Evolutionary conservation across 1,140 invertebrate species (phyloP), one percentile per base, ranked within the genome.

Genomic region (Bradysia coprophila): DNA sequence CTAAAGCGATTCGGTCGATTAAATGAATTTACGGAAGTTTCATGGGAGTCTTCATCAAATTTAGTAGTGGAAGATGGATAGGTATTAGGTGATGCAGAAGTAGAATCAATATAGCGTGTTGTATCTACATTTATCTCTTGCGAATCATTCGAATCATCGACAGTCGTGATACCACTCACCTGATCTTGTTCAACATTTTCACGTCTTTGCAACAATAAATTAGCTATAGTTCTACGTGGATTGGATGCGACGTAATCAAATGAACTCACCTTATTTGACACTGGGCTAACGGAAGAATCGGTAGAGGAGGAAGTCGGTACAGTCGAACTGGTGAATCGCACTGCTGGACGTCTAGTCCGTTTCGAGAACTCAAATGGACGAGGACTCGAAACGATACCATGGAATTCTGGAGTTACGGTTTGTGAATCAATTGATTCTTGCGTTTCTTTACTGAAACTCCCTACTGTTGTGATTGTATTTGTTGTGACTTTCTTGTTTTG

Each of bases 351-450:
- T 23, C 24, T 21, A 10, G 36, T 38, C 52, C 67, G 53, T 46
- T 56, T 49, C 18, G 62, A 59, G 48, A 63, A 69, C 51, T 65
- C 62, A 47, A 69, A 69, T n/a, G 67, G 67, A 53, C 68, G 55
- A 42, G 67, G 66, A 55, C 67, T 67, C 43, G 67, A 66, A 40
- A 69, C 61, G 22, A 57, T 53, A 18, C n/a, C 39, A 24, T 8
- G 11, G 24, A 37, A 15, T 19, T 22, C 38, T 20, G 38, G 18
- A 40, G 16, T n/a, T n/a, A n/a, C n/a, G n/a, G n/a, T n/a, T n/a
- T n/a, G n/a, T n/a, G n/a, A n/a, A n/a, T n/a, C n/a, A n/a, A n/a
- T n/a, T n/a, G n/a, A n/a, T n/a, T n/a, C n/a, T n/a, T n/a, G n/a
- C n/a, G n/a, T n/a, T n/a, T n/a, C n/a, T n/a, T n/a, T n/a, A n/a